Evolutionary conservation across 23 tunicate species (phyloP), one percentile per base, ranked within the genome.

Genomic region (Ascidia mentula): DNA sequence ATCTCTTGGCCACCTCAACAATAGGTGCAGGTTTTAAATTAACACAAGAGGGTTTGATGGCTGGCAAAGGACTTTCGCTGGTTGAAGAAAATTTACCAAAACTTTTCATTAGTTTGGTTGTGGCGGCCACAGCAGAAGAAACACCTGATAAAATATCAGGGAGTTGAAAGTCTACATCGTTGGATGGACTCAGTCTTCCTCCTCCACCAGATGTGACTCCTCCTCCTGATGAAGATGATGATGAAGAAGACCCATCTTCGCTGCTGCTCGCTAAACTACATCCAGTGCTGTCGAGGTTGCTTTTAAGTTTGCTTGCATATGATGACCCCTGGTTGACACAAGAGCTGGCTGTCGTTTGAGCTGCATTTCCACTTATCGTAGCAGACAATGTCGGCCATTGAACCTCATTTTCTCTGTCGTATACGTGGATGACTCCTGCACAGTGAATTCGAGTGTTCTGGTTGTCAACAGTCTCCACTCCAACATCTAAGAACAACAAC

Each of bases 261-360:
- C 89, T 78, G 72, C 89, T 85, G 38, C 88, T 84, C 4, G 89
- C 82, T 9, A 78, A 46, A 78, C 89, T 85, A 46, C 89, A 85
- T 34, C 89, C 89, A 39, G 78, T 78, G 72, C 89, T 85, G 72
- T 85, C 89, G 34, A 85, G 36, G 42, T 85, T 85, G 59, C 72
- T 72, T 35, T 85, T 85, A n/a, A 85, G 38, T 38, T 85, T 85
- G 72, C 89, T 85, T 34, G 89, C 89, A 78, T 85, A 85, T 40
- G 89, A 85, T 20, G 77, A 70, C n/a, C n/a, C n/a, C n/a, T n/a
- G n/a, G n/a, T n/a, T n/a, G n/a, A n/a, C n/a, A n/a, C n/a, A n/a
- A 31, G 38, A 4, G 38, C 74, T 70, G 15, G 74, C 36, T 1
- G 32, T 40, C 4, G 30, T 9, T 20, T 35, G 38, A 26, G 40